Conservation (phyloP, 2,888 invertebrate species). For the Drosophila anomelani region DNA sequence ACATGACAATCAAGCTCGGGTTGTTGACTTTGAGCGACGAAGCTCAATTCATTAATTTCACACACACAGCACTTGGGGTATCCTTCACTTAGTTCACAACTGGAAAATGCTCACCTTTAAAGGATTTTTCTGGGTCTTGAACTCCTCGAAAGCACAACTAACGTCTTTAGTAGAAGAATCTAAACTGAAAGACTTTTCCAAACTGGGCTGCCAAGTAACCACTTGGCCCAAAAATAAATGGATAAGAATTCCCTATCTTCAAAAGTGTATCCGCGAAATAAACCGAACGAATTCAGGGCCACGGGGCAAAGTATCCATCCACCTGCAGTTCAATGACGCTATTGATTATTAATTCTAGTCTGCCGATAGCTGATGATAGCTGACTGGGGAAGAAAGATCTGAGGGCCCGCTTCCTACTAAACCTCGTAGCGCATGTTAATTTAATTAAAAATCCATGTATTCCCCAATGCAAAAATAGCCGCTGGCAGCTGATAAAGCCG, state of each 20-base stretch:
- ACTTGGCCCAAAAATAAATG: neutral
- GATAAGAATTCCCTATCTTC: conserved; percentile 42
- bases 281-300: conserved; percentile 11
- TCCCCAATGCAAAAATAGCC: conserved; percentile 30
- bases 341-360: conserved; percentile 51
- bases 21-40: conserved; percentile 45
- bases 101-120: conserved; percentile 39
- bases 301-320: conserved; percentile 35
- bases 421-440: conserved; percentile 47
- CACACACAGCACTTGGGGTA: conserved; percentile 29
- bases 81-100: conserved; percentile 31
- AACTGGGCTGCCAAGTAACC: conserved; percentile 47
- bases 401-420: conserved; percentile 45
- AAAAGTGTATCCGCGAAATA: conserved; percentile 22
- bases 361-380: conserved; percentile 16
- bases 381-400: conserved; percentile 45
- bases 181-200: conserved; percentile 45
- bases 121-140: neutral
- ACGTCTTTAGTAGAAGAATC: conserved; percentile 29
- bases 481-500: conserved; percentile 22
- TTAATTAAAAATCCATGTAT: conserved; percentile 64
- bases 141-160: conserved; percentile 6
- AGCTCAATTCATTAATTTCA: conserved; percentile 27
- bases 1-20: conserved; percentile 28
- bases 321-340: conserved; percentile 41